Percentiles rank a stretch among this genome's conserved stretches.
These are phyloP conservation scores for Lasiurus cinereus DNA, from an alignment of 2,113 vertebrate genomes.

Conservation along the genomic window DNA sequence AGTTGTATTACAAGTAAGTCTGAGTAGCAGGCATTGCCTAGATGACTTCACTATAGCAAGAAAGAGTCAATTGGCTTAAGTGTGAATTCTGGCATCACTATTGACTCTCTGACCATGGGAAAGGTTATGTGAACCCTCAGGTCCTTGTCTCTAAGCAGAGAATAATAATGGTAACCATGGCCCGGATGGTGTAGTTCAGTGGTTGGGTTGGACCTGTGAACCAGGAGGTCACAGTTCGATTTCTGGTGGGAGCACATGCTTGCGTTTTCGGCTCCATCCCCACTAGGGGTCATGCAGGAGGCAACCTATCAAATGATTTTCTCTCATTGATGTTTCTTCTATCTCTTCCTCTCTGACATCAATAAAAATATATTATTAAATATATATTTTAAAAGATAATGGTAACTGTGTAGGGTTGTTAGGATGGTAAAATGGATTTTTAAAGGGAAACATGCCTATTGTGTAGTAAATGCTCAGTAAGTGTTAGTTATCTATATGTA, in stretches of 20 bases:
- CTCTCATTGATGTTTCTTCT: no score
- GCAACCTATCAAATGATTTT: no score
- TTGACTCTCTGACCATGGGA: background rate
- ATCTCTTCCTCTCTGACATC: no score
- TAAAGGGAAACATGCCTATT: background rate
- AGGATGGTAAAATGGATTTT: background rate
- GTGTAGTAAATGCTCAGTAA: background rate
- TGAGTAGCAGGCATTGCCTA: background rate
- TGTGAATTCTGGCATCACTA: background rate
- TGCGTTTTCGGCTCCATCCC: no score
- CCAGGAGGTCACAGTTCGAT: no score
- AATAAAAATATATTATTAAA: no score
- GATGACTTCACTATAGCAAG: background rate
- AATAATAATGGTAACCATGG: no score
- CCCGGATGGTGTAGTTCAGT: no score
- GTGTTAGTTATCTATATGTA: background rate
- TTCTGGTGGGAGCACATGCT: no score
- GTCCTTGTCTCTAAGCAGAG: conserved; percentile 9
- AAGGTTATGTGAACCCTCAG: background rate
- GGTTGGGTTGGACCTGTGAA: no score
- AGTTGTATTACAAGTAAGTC: background rate
- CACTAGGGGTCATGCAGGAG: no score
- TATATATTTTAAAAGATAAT: no score
- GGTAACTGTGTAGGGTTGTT: background rate
- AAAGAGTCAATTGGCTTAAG: background rate